Base-by-base conservation (phyloP, 2,888 invertebrate genomes). In the Cerastis rubricosa region DNA sequence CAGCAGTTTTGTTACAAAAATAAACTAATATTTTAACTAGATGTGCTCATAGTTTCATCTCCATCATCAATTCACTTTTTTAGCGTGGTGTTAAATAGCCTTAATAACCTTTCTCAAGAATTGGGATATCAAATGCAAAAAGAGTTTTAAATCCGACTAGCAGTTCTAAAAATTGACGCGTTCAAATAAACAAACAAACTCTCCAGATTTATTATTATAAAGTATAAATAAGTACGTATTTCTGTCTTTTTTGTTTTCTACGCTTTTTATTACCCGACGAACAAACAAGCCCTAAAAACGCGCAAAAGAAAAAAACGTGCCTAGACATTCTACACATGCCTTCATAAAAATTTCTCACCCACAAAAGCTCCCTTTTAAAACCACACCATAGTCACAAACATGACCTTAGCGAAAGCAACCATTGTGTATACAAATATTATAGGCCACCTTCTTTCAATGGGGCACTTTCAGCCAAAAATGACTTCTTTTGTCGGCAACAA, bases 401-500 rank as follows among this genome's bases (percentile, higher is more conserved):
- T 87, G 89, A 89, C 91, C 90, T 89, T 90, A 81, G 51, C 54
- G 64, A 85, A 86, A 87, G 74, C 73, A 71, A 70, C 75, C 86
- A 83, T 89, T 85, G 88, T 89, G 89, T 87, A 82, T 71, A 90
- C 91, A 92, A 93, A 93, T 92, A 92, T 90, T 91, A 90, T 89
- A 89, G 90, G 89, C 83, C 87, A 86, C 83, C 85, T 85, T 87
- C 85, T 89, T 89, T 93, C 87, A 93, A 94, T 91, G 88, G 90
- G 91, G 90, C 93, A 94, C 94, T 95, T 94, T 94, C 92, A 91
- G 87, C 92, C 91, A 93, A 95, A 95, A 95, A 94, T 95, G 95
- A 94, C 95, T 95, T 95, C 96, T 95, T 94, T 96, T 96, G 96
- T 95, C 88, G 90, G 80, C 85, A 72, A 84, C 92, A 94, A 96